phyloP scores from a whole-genome alignment of 2,113 vertebrate genomes.

The Rhinoptilus africanus region DNA sequence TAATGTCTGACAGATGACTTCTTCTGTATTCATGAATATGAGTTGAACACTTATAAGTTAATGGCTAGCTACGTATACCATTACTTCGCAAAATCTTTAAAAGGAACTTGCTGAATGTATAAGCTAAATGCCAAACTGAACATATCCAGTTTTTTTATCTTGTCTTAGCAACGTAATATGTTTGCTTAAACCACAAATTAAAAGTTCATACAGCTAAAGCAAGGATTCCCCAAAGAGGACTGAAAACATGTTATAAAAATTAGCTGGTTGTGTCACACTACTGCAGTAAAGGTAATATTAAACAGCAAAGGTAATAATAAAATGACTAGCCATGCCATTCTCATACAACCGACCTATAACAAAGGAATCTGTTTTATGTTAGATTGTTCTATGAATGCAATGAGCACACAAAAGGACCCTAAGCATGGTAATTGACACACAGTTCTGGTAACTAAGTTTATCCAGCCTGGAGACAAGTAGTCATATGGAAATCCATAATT shows the following conservation, averaged over 20 bases:
- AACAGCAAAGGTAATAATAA: background rate
- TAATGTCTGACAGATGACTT: background rate
- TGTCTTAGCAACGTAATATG: background rate
- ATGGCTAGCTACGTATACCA: background rate
- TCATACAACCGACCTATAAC: background rate
- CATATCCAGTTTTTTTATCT: accelerated
- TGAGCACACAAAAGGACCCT: background rate
- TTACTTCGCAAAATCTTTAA: background rate
- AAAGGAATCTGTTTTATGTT: background rate
- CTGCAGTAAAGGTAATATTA: background rate
- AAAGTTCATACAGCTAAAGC: background rate
- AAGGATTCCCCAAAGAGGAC: background rate
- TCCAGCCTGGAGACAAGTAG: background rate
- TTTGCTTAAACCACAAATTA: background rate
- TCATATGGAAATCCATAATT: background rate
- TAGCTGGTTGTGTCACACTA: background rate
- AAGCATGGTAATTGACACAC: background rate
- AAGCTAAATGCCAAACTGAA: background rate
- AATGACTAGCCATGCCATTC: background rate
- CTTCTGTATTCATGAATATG: background rate
- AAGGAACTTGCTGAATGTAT: background rate
- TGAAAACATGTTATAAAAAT: background rate
- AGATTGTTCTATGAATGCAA: background rate
- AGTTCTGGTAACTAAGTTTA: background rate
- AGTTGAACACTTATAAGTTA: background rate